Conservation (phyloP, 1,140 invertebrate species). For the Drosophila murphyi region DNA sequence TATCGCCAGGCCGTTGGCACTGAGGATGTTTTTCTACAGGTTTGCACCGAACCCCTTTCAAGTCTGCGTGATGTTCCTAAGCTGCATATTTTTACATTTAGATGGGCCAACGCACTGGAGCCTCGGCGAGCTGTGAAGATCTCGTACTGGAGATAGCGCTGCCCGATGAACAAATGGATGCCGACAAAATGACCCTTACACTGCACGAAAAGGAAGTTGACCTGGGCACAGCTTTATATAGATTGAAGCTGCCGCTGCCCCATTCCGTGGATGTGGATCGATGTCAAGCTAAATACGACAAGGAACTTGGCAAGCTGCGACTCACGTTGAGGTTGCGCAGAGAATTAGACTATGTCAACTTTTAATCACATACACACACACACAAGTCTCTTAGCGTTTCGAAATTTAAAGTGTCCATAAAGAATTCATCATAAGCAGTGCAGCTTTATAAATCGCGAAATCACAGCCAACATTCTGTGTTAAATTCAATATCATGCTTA, state of each 20-base stretch:
- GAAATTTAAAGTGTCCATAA: neutral
- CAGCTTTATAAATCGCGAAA: neutral
- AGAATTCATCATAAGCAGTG: no score
- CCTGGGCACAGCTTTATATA: conserved; percentile 87
- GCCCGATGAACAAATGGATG: conserved; percentile 89
- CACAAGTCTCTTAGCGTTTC: neutral
- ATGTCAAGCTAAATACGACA: conserved; percentile 92
- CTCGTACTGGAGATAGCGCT: conserved; percentile 91
- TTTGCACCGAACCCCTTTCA: conserved; percentile 61
- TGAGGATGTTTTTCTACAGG: conserved; percentile 94
- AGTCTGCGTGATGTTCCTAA: neutral
- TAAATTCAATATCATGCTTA: neutral
- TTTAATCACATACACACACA: conserved; percentile 31
- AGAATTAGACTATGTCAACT: conserved; percentile 93
- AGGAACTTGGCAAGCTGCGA: conserved; percentile 87
- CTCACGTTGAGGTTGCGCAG: conserved; percentile 89
- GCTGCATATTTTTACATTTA: conserved; percentile 70
- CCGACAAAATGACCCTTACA: conserved; percentile 88
- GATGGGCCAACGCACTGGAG: conserved; percentile 93
- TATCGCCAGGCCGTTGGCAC: conserved; percentile 93
- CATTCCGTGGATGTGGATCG: conserved; percentile 91
- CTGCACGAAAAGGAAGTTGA: conserved; percentile 90
- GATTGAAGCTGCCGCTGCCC: conserved; percentile 90
- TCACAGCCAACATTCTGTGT: neutral
- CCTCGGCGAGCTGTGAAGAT: conserved; percentile 93